Conservation (phyloP, 2,113 vertebrate genomes). For the Lonchura striata region DNA sequence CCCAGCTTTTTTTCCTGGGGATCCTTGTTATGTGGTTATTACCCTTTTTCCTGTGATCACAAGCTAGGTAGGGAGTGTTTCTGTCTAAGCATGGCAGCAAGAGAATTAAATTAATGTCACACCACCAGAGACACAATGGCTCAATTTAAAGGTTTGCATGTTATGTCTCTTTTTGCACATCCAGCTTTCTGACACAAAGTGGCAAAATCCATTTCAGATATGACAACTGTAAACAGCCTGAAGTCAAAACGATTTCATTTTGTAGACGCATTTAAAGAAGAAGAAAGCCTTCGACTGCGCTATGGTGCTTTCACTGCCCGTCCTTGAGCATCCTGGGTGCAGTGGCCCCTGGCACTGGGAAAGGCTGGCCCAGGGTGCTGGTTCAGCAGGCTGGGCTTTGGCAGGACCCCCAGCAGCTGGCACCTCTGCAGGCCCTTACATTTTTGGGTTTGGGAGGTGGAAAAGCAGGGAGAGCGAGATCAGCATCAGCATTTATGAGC, state of each 20-base stretch:
- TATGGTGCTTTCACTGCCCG: rapidly evolving
- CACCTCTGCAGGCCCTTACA: background rate
- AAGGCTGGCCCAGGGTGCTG: background rate
- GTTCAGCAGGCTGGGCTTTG: background rate
- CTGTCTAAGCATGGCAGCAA: background rate
- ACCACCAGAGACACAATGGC: background rate
- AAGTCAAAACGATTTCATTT: background rate
- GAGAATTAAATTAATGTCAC: background rate
- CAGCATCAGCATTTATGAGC: too few species aligned
- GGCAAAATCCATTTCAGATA: background rate
- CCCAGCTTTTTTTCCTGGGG: background rate
- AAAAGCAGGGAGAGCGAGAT: background rate
- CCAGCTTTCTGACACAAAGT: background rate
- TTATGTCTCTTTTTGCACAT: background rate
- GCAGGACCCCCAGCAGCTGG: background rate
- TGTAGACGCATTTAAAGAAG: background rate
- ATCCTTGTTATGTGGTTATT: conserved; percentile 7
- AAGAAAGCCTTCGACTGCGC: background rate
- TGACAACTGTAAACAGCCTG: conserved; percentile 1
- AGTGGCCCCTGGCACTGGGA: background rate
- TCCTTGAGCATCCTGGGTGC: background rate
- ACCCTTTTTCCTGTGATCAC: background rate
- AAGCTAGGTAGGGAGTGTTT: background rate
- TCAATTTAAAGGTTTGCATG: background rate
- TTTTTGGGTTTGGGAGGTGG: background rate